Evolutionary conservation across 64 coral and sea anemone species (phyloP), one percentile per base, ranked within the genome.

Genomic region (Pocillopora damicornis): DNA sequence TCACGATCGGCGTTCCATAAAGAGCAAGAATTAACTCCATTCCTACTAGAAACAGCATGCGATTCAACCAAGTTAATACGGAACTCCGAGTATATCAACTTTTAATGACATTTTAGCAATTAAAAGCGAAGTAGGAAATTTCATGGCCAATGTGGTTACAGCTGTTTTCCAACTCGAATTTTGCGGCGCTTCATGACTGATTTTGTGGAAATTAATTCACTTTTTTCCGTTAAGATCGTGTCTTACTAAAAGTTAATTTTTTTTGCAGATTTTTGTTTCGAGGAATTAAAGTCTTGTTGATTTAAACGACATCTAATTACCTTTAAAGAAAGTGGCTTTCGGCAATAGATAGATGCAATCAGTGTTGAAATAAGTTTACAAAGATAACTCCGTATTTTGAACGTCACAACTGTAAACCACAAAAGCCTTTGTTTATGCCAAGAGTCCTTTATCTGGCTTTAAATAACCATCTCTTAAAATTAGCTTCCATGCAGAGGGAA

Each of bases 21-120:
- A 18, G 66, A n/a, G 20, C 8, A 22, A 10, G 18, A 69, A 67
- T 6, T 14, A 67, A 2, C 66, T 23, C 66, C 22, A n/a, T 23
- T 69, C 10, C 4, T n/a, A 22, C 5, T 69, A 69, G 22, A n/a
- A 23, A n/a, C 16, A 18, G 23, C 20, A 25, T 22, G 22, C 17
- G 3, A 71, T 20, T 18, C 45, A 10, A 42, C 45, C 13, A 16
- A 35, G 18, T 45, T 83, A 11, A 83, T 67, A 83, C 38, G 15
- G 34, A 83, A 67, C 68, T 7, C 67, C 81, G 56, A 71, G 65
- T 84, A 4, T 37, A 84, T 84, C 71, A 84, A 84, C 63, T 73
- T 84, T 84, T 84, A 72, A 84, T 84, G 64, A 69, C 37, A 71
- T 84, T 84, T 84, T 42, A 84, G 64, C 63, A 12, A 71, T 84